phyloP scores from a whole-genome alignment of 53 echinoderm and acorn worm species.

The Hippasteria phrygiana region DNA sequence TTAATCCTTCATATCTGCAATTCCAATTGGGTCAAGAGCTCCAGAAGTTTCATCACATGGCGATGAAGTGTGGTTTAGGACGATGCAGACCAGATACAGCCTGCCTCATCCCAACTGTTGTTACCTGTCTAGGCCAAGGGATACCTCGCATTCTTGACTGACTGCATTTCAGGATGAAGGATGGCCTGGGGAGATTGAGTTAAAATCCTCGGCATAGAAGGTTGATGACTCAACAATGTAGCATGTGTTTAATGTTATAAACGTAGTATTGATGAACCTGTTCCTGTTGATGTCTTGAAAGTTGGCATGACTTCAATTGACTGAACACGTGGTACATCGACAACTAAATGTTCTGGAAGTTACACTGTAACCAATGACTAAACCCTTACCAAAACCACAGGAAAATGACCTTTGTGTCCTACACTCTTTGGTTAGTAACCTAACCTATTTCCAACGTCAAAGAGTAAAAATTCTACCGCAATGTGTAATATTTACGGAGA shows the following conservation, averaged over 20 bases:
- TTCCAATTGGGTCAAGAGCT: conserved; percentile 34
- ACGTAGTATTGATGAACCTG: background rate
- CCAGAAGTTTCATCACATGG: background rate
- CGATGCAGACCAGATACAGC: conserved; percentile 12
- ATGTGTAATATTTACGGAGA: too few relatives aligned
- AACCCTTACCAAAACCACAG: too few relatives aligned
- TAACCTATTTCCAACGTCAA: too few relatives aligned
- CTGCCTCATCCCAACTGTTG: background rate
- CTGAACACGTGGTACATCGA: too few relatives aligned
- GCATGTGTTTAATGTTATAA: background rate
- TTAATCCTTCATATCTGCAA: conserved; percentile 31
- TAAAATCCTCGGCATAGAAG: conserved; percentile 28
- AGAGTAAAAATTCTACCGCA: too few relatives aligned
- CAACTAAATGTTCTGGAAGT: too few relatives aligned
- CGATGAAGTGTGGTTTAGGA: conserved; percentile 5
- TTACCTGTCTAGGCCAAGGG: background rate
- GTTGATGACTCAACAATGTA: conserved; percentile 23
- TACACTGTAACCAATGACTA: too few relatives aligned
- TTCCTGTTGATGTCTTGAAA: background rate
- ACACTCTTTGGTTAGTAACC: too few relatives aligned
- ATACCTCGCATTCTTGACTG: conserved; percentile 52
- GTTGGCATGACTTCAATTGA: too few relatives aligned
- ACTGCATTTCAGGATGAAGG: background rate
- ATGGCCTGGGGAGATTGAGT: background rate
- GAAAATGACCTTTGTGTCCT: too few relatives aligned